phyloP scores from a whole-genome alignment of 2,113 vertebrate genomes.

The Paraplagusia blochii region DNA sequence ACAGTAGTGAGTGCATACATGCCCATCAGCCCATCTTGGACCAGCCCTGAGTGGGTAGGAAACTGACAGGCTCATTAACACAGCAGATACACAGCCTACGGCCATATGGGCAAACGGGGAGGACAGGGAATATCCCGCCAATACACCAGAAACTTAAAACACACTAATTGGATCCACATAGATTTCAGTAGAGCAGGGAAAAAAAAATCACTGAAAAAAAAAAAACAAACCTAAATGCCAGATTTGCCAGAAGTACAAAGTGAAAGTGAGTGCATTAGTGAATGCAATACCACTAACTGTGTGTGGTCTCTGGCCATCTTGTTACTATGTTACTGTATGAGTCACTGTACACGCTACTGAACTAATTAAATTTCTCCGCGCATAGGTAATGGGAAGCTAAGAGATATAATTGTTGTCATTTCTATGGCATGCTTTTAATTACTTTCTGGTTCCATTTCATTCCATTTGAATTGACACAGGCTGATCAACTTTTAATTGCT shows the following conservation, averaged over 20 bases:
- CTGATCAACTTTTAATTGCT: slow-evolving; percentile 80
- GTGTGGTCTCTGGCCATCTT: slow-evolving; percentile 16
- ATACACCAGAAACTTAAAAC: slow-evolving; percentile 65
- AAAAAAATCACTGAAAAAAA: slow-evolving; percentile 56
- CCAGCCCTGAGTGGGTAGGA: slow-evolving; percentile 46
- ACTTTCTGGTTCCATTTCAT: slow-evolving; percentile 81
- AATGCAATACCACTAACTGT: background rate
- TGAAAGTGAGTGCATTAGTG: slow-evolving; percentile 5
- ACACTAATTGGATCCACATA: slow-evolving; percentile 71
- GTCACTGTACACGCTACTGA: slow-evolving; percentile 48
- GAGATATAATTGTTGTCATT: slow-evolving; percentile 78
- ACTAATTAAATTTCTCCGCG: slow-evolving; percentile 76
- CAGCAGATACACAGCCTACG: slow-evolving; percentile 58
- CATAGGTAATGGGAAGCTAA: slow-evolving; percentile 72
- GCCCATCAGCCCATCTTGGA: slow-evolving; percentile 26
- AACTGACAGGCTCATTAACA: slow-evolving; percentile 73
- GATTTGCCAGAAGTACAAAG: slow-evolving; percentile 17
- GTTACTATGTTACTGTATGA: slow-evolving; percentile 51
- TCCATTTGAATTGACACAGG: slow-evolving; percentile 78
- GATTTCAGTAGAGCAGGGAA: slow-evolving; percentile 53
- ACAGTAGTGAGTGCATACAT: slow-evolving; percentile 11
- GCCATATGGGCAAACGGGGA: slow-evolving; percentile 73
- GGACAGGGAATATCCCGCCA: slow-evolving; percentile 59
- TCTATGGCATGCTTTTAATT: slow-evolving; percentile 77
- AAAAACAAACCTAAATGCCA: slow-evolving; percentile 47